These are phyloP conservation scores for Hirtodrosophila trivittata DNA, from an alignment of 2,888 invertebrate species.

Conservation along the genomic window DNA sequence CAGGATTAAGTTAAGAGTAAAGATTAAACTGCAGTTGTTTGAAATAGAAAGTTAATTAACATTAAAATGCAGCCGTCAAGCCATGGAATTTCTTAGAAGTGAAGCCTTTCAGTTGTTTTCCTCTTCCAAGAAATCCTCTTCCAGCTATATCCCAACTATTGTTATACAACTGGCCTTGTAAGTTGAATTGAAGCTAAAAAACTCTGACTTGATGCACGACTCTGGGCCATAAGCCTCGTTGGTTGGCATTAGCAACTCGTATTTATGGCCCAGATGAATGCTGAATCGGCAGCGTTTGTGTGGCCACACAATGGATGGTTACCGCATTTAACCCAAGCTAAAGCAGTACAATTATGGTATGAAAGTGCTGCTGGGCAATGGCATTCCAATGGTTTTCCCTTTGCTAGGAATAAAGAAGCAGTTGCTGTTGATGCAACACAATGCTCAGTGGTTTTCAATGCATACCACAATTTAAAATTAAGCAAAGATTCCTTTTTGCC, in stretches of 20 bases:
- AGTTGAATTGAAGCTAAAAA: conserved; percentile 8
- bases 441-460: conserved; percentile 47
- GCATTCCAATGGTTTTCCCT: conserved; percentile 49
- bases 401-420: too few species aligned
- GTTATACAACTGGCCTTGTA: too few species aligned
- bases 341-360: conserved; percentile 52
- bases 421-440: too few species aligned
- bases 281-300: conserved; percentile 44
- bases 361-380: conserved; percentile 46
- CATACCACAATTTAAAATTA: conserved; percentile 58
- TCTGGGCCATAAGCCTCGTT: conserved; percentile 7
- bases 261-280: conserved; percentile 36
- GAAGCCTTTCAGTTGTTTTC: too few species aligned
- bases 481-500: conserved; percentile 38
- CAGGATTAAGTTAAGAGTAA: background rate
- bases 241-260: too few species aligned
- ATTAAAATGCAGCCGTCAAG: too few species aligned
- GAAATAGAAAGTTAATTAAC: too few species aligned
- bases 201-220: conserved; percentile 12
- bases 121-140: too few species aligned
- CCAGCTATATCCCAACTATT: too few species aligned
- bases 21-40: too few species aligned
- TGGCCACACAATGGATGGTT: conserved; percentile 15
- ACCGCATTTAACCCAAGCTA: conserved; percentile 46
- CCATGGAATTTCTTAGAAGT: too few species aligned